Percentiles rank a stretch among this genome's conserved stretches.
phyloP scores from a whole-genome alignment of 2,888 invertebrate species.

The Drosophila mimetica region DNA sequence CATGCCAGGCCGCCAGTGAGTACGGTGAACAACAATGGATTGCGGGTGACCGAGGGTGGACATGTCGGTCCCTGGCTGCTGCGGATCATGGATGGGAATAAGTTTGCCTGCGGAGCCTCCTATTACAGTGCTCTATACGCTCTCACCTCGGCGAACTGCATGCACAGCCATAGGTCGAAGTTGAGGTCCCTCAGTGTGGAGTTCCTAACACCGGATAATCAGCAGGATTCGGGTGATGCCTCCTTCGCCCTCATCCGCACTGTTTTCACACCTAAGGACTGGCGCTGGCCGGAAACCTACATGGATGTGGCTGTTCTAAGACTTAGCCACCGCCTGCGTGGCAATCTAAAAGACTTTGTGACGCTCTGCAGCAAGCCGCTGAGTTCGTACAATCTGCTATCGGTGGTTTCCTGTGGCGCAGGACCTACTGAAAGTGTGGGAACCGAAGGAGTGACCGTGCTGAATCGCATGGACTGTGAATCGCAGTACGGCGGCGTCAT shows the following conservation, averaged over 20 bases:
- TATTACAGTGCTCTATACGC: slow-evolving; percentile 21
- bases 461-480: slow-evolving; percentile 14
- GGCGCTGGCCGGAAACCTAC: slow-evolving; percentile 12
- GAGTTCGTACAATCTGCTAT: neutral
- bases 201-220: neutral
- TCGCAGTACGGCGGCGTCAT: neutral
- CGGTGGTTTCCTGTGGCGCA: slow-evolving; percentile 31
- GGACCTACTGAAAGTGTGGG: neutral
- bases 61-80: slow-evolving; percentile 27
- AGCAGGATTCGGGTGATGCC: neutral
- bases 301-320: slow-evolving; percentile 48
- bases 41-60: slow-evolving; percentile 11
- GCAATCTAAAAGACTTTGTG: neutral
- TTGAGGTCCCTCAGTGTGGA: slow-evolving; percentile 24
- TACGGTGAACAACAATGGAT: slow-evolving; percentile 20
- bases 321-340: slow-evolving; percentile 15
- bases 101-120: slow-evolving; percentile 38
- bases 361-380: slow-evolving; percentile 27
- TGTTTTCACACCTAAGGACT: slow-evolving; percentile 22
- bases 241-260: neutral
- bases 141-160: slow-evolving; percentile 41
- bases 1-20: slow-evolving; percentile 3
- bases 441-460: slow-evolving; percentile 9
- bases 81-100: slow-evolving; percentile 19
- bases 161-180: slow-evolving; percentile 3